Conservation (phyloP, 1,140 invertebrate genomes). For the Sitophilus oryzae region DNA sequence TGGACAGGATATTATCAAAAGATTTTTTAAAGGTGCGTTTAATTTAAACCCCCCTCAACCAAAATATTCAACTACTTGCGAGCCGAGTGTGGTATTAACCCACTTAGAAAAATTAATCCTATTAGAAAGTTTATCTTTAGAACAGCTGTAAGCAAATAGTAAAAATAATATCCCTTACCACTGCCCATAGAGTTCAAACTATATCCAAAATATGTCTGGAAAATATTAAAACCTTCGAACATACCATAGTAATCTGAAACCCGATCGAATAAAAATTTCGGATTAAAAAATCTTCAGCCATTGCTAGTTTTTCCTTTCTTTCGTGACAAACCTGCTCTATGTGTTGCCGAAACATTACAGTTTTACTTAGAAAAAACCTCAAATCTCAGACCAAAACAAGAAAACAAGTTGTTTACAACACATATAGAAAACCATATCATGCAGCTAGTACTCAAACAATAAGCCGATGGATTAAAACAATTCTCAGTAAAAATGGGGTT, state of each 20-base stretch:
- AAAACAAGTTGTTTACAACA: neutral
- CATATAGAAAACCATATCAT: slow-evolving; percentile 1
- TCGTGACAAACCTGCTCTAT: neutral
- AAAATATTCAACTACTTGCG: neutral
- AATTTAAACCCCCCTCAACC: neutral
- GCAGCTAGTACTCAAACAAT: neutral
- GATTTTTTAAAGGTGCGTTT: neutral
- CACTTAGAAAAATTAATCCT: too few species aligned
- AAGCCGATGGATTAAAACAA: slow-evolving; percentile 4
- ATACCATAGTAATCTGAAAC: neutral
- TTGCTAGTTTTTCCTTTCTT: neutral
- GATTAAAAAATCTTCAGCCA: neutral
- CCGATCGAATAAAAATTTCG: neutral
- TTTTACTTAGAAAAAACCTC: neutral
- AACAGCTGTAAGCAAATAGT: too few species aligned
- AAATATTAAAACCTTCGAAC: too few species aligned
- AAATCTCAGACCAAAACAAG: neutral
- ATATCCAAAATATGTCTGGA: too few species aligned
- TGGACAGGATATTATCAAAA: too few species aligned
- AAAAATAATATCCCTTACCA: too few species aligned
- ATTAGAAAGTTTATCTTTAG: too few species aligned
- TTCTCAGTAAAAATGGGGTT: neutral
- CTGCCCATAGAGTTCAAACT: too few species aligned
- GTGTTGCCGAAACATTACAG: neutral
- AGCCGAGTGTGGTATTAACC: neutral